Base-by-base conservation (phyloP, 2,888 invertebrate genomes). In the Rotaria socialis region DNA sequence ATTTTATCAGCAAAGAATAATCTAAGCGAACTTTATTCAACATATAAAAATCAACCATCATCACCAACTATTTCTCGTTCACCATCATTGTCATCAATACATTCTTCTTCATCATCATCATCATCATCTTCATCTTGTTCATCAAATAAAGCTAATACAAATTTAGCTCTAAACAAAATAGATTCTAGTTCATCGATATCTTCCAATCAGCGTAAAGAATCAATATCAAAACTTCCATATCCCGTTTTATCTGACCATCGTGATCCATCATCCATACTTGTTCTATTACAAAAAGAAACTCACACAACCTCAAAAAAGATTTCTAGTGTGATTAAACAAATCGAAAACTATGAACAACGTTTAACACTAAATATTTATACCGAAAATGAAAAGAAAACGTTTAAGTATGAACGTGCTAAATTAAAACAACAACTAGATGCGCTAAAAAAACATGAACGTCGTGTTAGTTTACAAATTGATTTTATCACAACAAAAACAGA, bases 381-480 rank as follows among this genome's bases (percentile, higher is more conserved):
- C 1, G 47, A 80, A 10, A 43, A 80, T 47, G 43, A 47, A 80
- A 67, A 67, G 14, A 80, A 80, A 47, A 24, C n/a, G 8, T 80
- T 80, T 24, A 80, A 80, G 22, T 47, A 22, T 24, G 47, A 80
- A 80, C 80, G 80, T 47, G 47, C 14, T 22, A 80, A 80, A n/a
- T 24, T 80, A 47, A 80, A 80, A 80, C 80, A 80, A 47, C 80
- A 80, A 47, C 47, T 80, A 47, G 80, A 80, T 47, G 47, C 80
- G 8, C n/a, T 80, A n/a, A 80, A 80, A 47, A 80, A 80, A 47
- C 80, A 80, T 80, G 80, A 80, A 80, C 80, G 80, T 47, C 80
- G 80, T 80, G 80, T 80, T 43, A 80, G 16, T 80, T n/a, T 80
- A 80, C 80, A 80, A 80, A 80, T 80, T 80, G 80, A 80, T n/a